Evolutionary conservation across 1,140 invertebrate species (phyloP).

Genomic region (Melipona quadrifasciata): DNA sequence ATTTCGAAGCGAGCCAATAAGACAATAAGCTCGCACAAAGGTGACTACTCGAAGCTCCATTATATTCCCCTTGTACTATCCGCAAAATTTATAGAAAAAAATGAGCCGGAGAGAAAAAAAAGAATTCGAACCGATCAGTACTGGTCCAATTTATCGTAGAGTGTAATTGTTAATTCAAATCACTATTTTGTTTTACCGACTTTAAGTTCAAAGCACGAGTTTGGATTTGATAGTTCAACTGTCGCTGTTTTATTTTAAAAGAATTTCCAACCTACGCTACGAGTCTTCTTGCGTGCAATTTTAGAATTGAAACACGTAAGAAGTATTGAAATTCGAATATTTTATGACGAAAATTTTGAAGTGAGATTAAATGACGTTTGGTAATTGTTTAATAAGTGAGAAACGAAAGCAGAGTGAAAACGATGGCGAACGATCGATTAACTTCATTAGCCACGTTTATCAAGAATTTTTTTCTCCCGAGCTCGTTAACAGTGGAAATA

Average conservation of each 20-base stretch:
- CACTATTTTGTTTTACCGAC: background rate
- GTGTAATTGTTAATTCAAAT: background rate
- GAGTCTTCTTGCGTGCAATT: background rate
- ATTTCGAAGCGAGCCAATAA: conserved; percentile 69
- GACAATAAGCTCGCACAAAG: conserved; percentile 66
- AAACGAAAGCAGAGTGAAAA: background rate
- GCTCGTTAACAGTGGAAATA: background rate
- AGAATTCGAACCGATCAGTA: no score
- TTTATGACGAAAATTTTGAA: background rate
- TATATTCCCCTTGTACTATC: conserved; percentile 50
- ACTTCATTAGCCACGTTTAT: background rate
- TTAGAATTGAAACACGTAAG: background rate
- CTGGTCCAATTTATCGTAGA: conserved; percentile 23
- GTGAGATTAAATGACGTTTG: background rate
- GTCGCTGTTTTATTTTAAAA: no score
- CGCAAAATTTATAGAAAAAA: conserved; percentile 50
- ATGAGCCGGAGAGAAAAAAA: conserved; percentile 7
- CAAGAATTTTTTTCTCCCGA: background rate
- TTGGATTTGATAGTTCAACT: no score
- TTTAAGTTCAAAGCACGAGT: no score
- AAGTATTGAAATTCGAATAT: background rate
- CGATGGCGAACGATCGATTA: background rate
- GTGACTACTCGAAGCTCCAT: conserved; percentile 49
- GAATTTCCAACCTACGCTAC: background rate
- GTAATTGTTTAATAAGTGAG: no score